Percentiles rank a stretch among this genome's conserved stretches.
Evolutionary conservation across 2,113 vertebrate genomes (phyloP).

Genomic region (Ptychochromis oligacanthus): DNA sequence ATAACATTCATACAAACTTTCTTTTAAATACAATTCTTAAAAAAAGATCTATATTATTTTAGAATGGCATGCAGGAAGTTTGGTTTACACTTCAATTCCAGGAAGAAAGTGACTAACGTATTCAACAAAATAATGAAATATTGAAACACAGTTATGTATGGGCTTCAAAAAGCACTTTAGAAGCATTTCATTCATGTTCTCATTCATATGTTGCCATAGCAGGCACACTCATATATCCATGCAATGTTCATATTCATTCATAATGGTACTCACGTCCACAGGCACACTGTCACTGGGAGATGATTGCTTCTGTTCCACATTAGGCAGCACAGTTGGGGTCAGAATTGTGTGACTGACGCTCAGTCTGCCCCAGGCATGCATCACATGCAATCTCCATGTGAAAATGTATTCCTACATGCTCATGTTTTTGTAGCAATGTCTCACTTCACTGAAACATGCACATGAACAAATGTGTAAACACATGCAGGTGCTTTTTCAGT

Average conservation of each 20-base stretch:
- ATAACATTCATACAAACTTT: neutral
- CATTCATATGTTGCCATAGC: constrained; percentile 14
- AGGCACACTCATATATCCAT: neutral
- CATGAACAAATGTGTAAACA: neutral
- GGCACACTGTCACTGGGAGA: constrained; percentile 20
- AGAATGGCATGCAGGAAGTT: neutral
- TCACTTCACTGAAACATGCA: neutral
- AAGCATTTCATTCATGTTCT: constrained; percentile 8
- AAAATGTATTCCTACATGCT: constrained; percentile 8
- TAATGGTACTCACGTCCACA: constrained; percentile 3
- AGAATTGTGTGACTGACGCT: constrained; percentile 21
- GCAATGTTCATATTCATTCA: constrained; percentile 22
- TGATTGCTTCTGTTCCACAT: constrained; percentile 25
- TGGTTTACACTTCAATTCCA: neutral
- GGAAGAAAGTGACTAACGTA: neutral
- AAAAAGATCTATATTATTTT: neutral
- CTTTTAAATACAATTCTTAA: neutral
- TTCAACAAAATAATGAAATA: neutral
- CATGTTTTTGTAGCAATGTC: neutral
- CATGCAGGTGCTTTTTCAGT: neutral
- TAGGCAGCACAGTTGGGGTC: constrained; percentile 11
- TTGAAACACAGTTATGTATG: neutral
- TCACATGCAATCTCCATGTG: constrained; percentile 27
- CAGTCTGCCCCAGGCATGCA: constrained; percentile 7
- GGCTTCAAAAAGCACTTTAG: neutral